Conservation (phyloP, 2,113 vertebrate genomes). For the Corythornis cristatus region DNA sequence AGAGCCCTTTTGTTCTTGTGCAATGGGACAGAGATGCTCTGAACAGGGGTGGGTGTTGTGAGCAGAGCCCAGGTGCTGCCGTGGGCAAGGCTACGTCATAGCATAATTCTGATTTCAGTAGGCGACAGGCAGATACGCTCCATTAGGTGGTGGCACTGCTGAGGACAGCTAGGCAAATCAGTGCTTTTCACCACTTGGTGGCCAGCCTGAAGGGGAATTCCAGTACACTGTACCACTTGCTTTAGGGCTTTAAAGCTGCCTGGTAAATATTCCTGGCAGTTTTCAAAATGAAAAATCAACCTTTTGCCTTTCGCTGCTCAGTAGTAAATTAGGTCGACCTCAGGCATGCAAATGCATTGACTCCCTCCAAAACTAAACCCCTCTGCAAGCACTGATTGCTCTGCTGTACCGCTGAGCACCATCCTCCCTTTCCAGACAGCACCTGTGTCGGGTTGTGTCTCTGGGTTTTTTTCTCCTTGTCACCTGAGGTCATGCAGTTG, state of each 20-base stretch:
- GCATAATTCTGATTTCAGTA: background rate
- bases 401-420: background rate
- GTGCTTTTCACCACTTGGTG: background rate
- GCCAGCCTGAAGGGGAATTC: conserved; percentile 25
- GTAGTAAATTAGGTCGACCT: background rate
- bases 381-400: rapidly evolving
- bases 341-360: background rate
- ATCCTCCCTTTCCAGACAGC: background rate
- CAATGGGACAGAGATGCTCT: background rate
- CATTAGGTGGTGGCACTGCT: background rate
- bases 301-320: background rate
- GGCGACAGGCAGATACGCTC: background rate
- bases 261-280: conserved; percentile 1
- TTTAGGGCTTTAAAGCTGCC: background rate
- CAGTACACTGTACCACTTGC: background rate
- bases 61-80: background rate
- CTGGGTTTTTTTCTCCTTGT: background rate
- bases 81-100: background rate
- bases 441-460: rapidly evolving
- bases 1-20: background rate
- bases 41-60: background rate
- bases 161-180: conserved; percentile 40
- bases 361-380: background rate
- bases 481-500: rapidly evolving
- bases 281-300: background rate